A percentile compares a stretch with the other conserved stretches of the same genome.
phyloP scores from a whole-genome alignment of 2,797 vertebrate genomes.

The Acanthiza pusilla region DNA sequence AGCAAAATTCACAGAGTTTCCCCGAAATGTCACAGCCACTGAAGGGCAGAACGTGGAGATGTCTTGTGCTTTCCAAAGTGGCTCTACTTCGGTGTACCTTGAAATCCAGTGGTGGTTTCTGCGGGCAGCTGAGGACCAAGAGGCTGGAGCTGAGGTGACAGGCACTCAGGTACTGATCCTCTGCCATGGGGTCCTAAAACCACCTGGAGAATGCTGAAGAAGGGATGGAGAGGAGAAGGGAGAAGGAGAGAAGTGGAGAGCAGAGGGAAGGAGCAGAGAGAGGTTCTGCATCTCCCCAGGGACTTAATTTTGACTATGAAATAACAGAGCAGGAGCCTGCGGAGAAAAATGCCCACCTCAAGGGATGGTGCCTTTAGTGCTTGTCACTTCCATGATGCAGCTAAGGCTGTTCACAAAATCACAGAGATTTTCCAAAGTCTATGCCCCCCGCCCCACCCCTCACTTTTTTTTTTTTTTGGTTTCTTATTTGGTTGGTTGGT shows the following conservation, averaged over 20 bases:
- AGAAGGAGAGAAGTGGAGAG: neutral
- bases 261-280: neutral
- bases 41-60: conserved; percentile 96
- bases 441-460: rapidly evolving
- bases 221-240: neutral
- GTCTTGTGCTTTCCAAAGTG: conserved; percentile 94
- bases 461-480: too few relatives aligned
- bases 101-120: conserved; percentile 99
- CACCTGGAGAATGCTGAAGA: neutral
- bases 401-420: neutral
- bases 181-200: neutral
- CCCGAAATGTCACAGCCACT: conserved; percentile 88
- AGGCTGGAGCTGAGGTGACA: conserved; percentile 77
- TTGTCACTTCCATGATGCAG: neutral
- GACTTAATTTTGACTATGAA: neutral
- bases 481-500: too few relatives aligned
- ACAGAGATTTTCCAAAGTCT: neutral
- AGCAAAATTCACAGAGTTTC: conserved; percentile 94
- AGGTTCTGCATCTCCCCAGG: neutral
- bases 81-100: conserved; percentile 88
- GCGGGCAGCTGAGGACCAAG: conserved; percentile 80
- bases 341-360: neutral
- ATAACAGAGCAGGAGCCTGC: neutral
- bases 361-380: neutral
- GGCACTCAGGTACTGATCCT: conserved; percentile 80